Conservation (phyloP, 2,797 vertebrate species). For the Microctenopoma steveboyesi region DNA sequence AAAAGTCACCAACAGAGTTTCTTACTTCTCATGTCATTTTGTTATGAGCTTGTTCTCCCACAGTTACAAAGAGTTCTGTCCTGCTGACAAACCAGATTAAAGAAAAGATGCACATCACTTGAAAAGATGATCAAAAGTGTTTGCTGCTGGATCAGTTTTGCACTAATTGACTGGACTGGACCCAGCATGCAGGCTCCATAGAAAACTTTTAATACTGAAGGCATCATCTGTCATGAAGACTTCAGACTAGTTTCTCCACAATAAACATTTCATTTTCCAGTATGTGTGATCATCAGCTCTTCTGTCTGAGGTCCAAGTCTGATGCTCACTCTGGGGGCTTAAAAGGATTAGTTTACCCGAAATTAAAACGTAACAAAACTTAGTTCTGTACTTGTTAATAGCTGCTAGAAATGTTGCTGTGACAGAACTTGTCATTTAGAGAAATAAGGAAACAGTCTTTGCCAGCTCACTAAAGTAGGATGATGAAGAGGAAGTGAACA, state of each 20-base stretch:
- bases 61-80: neutral
- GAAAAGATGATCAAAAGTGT: conserved; percentile 13
- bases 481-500: no score
- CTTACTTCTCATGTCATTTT: neutral
- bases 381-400: neutral
- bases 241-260: conserved; percentile 3
- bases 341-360: neutral
- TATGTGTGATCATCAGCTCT: neutral
- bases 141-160: conserved; percentile 7
- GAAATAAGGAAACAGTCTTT: neutral
- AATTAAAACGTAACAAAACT: neutral
- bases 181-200: neutral
- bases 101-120: neutral
- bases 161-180: conserved; percentile 18
- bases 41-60: neutral
- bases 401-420: neutral
- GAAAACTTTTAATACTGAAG: neutral
- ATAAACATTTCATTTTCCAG: neutral
- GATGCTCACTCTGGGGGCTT: neutral
- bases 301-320: neutral
- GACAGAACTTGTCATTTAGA: neutral
- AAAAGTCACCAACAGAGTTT: neutral
- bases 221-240: neutral
- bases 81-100: neutral
- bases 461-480: no score